Evolutionary conservation across 2,888 invertebrate species (phyloP).

Genomic region (Ischnura elegans): DNA sequence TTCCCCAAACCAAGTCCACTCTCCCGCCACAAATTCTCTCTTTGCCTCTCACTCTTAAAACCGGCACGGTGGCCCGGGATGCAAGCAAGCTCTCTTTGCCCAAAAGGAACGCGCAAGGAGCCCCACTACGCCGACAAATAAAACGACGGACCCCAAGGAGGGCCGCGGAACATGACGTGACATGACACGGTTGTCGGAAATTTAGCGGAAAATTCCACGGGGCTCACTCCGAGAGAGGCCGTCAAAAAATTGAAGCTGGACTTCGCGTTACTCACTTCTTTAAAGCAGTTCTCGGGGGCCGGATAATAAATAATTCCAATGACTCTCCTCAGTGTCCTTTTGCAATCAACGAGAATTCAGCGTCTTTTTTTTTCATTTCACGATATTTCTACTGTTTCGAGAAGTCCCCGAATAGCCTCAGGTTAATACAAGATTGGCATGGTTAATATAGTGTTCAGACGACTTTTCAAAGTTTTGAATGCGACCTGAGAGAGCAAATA

Average conservation of each 20-base stretch:
- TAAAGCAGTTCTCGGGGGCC: background rate
- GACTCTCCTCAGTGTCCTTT: background rate
- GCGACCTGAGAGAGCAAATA: no score
- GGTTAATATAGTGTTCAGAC: no score
- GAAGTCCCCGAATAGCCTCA: background rate
- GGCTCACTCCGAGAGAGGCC: conserved; percentile 41
- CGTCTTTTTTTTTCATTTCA: background rate
- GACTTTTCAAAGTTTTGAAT: no score
- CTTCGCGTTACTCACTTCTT: background rate
- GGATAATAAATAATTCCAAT: background rate
- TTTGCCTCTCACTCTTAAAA: background rate
- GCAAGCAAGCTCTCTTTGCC: background rate
- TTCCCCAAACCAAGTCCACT: background rate
- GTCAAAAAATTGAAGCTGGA: conserved; percentile 37
- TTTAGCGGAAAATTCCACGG: conserved; percentile 54
- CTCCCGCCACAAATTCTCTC: background rate
- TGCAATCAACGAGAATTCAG: background rate
- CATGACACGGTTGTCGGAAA: conserved; percentile 64
- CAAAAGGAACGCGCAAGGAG: conserved; percentile 27
- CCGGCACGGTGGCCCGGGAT: background rate
- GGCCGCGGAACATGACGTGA: conserved; percentile 58
- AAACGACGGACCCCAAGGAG: conserved; percentile 8
- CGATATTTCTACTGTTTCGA: background rate
- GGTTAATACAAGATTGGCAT: no score
- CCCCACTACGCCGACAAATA: background rate